Evolutionary conservation across 2,888 invertebrate species (phyloP).

Genomic region (Anodontia alba): DNA sequence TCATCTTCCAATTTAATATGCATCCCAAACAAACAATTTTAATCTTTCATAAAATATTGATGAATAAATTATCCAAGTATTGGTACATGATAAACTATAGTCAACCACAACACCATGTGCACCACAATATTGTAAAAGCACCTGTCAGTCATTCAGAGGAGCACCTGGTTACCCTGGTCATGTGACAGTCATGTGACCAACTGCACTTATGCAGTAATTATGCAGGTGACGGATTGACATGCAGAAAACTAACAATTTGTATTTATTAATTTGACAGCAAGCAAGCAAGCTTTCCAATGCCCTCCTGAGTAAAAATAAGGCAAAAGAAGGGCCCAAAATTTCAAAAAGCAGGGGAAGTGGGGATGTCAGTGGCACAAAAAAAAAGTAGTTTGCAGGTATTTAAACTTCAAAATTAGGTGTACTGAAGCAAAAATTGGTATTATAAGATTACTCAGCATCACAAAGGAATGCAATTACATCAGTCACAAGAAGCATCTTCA

Average conservation of each 20-base stretch:
- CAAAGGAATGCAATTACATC: too few species aligned
- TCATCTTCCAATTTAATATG: slow-evolving; percentile 17
- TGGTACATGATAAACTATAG: not conserved
- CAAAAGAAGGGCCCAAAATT: too few species aligned
- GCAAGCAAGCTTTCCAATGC: too few species aligned
- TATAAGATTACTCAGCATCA: too few species aligned
- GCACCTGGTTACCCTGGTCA: slow-evolving; percentile 10
- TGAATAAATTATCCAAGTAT: slow-evolving; percentile 17
- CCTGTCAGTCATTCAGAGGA: not conserved
- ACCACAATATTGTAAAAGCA: not conserved
- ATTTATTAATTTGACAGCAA: slow-evolving; percentile 9
- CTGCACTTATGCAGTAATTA: slow-evolving; percentile 9
- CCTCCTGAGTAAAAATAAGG: too few species aligned
- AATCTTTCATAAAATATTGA: slow-evolving; percentile 18
- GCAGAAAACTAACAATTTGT: slow-evolving; percentile 3
- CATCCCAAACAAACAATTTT: slow-evolving; percentile 9
- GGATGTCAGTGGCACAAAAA: too few species aligned
- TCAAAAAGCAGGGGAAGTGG: too few species aligned
- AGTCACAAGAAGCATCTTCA: too few species aligned
- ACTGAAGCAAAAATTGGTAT: too few species aligned
- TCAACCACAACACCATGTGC: slow-evolving; percentile 3
- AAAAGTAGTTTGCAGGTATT: too few species aligned
- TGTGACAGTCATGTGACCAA: slow-evolving; percentile 12
- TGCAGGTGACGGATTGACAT: slow-evolving; percentile 10
- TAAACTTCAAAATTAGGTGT: too few species aligned